A percentile compares a stretch with the other conserved stretches of the same genome.
Evolutionary conservation across 2,797 vertebrate species (phyloP).

Genomic region (Apogon hyalosoma): DNA sequence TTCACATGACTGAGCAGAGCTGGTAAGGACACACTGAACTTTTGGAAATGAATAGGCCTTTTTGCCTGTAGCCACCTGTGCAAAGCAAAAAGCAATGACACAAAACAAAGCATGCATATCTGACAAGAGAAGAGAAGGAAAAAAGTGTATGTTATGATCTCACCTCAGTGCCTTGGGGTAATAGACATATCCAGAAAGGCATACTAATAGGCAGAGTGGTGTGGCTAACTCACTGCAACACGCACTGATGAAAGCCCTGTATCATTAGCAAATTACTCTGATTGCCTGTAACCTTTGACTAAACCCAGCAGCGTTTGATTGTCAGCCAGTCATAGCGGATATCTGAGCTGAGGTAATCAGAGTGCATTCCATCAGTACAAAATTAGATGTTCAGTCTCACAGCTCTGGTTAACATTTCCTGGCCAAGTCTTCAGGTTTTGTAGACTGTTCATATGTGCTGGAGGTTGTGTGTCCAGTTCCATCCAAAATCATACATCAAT

Average conservation of each 20-base stretch:
- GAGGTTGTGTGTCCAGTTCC: slow-evolving; percentile 15
- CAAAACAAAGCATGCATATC: slow-evolving; percentile 29
- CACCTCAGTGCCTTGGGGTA: slow-evolving; percentile 30
- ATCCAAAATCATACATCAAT: slow-evolving; percentile 43
- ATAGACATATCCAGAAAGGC: slow-evolving; percentile 33
- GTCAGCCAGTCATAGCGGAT: slow-evolving; percentile 62
- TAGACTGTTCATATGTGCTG: slow-evolving; percentile 12
- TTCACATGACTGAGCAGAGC: slow-evolving; percentile 36
- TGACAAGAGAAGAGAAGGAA: slow-evolving; percentile 23
- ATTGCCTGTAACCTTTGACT: slow-evolving; percentile 73
- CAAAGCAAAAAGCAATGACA: slow-evolving; percentile 46
- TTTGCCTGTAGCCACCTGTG: slow-evolving; percentile 49
- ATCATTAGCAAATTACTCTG: slow-evolving; percentile 71
- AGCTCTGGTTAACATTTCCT: slow-evolving; percentile 33
- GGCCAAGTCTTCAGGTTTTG: slow-evolving; percentile 21
- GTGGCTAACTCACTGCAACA: slow-evolving; percentile 39
- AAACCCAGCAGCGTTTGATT: slow-evolving; percentile 66
- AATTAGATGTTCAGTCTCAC: slow-evolving; percentile 60
- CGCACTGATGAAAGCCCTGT: slow-evolving; percentile 54
- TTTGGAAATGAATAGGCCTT: slow-evolving; percentile 43
- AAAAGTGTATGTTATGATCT: slow-evolving; percentile 29
- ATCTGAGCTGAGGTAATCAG: slow-evolving; percentile 63
- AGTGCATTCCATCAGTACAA: slow-evolving; percentile 35
- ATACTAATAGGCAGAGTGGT: slow-evolving; percentile 50
- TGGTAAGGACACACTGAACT: slow-evolving; percentile 35